Evolutionary conservation across 2,113 vertebrate species (phyloP).

Genomic region (Vimba vimba): DNA sequence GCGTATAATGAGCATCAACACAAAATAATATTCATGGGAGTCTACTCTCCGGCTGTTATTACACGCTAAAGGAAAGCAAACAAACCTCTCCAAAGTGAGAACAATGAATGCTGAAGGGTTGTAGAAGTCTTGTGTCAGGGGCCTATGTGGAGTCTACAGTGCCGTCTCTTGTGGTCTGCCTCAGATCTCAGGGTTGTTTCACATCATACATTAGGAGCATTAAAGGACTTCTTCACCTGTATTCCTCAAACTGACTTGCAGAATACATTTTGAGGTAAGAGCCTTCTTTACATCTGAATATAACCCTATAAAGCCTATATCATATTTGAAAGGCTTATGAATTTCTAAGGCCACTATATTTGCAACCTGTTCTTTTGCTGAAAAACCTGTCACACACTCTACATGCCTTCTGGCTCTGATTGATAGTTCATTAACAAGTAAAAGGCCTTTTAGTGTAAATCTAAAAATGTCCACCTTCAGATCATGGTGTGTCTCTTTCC

Average conservation of each 20-base stretch:
- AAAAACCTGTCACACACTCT: neutral
- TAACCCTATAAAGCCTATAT: neutral
- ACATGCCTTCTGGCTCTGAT: neutral
- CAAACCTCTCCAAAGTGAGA: slow-evolving; percentile 58
- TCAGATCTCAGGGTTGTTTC: slow-evolving; percentile 4
- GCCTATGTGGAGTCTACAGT: neutral
- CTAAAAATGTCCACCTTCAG: neutral
- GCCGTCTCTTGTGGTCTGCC: neutral
- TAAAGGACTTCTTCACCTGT: slow-evolving; percentile 8
- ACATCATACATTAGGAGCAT: slow-evolving; percentile 42
- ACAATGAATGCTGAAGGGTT: slow-evolving; percentile 49
- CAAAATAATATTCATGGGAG: slow-evolving; percentile 59
- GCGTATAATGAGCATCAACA: slow-evolving; percentile 60
- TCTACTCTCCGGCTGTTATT: slow-evolving; percentile 47
- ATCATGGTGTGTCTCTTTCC: neutral
- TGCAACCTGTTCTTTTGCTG: neutral
- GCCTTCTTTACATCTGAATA: slow-evolving; percentile 20
- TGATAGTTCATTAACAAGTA: neutral
- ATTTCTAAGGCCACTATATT: neutral
- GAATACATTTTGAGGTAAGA: slow-evolving; percentile 32
- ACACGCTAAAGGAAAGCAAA: slow-evolving; percentile 60
- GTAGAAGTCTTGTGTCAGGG: slow-evolving; percentile 25
- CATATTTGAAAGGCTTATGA: neutral
- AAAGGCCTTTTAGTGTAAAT: neutral
- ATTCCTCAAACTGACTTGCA: slow-evolving; percentile 3